A percentile compares a stretch with the other conserved stretches of the same genome.
These are phyloP conservation scores for Mellilla xanthometata DNA, from an alignment of 2,888 invertebrate genomes.

Conservation along the genomic window DNA sequence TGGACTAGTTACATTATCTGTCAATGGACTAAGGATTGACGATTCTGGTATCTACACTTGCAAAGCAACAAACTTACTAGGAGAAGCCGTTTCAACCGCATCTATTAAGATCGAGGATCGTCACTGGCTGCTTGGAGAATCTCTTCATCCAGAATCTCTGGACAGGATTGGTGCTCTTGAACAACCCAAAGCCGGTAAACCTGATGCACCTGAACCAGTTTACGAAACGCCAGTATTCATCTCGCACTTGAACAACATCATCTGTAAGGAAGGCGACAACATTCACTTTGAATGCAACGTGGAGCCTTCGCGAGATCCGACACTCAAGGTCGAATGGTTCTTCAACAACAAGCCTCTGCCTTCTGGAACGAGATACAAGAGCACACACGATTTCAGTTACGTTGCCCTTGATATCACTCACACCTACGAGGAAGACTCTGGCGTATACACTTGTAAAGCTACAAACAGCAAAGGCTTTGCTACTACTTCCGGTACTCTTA, in stretches of 20 bases:
- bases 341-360: conserved; percentile 95
- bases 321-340: conserved; percentile 96
- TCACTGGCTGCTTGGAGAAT: conserved; percentile 93
- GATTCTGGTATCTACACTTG: conserved; percentile 98
- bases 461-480: conserved; percentile 94
- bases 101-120: conserved; percentile 94
- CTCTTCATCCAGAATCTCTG: conserved; percentile 94
- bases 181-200: conserved; percentile 86
- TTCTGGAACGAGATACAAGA: conserved; percentile 94
- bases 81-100: conserved; percentile 96
- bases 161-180: conserved; percentile 94
- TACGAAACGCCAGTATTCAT: conserved; percentile 95
- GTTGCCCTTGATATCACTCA: conserved; percentile 95
- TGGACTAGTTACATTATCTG: conserved; percentile 95
- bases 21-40: conserved; percentile 92
- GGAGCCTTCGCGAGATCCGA: conserved; percentile 95
- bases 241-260: conserved; percentile 94
- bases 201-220: conserved; percentile 88
- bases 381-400: conserved; percentile 97
- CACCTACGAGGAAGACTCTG: conserved; percentile 95
- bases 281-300: conserved; percentile 96
- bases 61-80: conserved; percentile 95
- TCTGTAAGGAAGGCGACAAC: conserved; percentile 93
- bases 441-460: conserved; percentile 94
- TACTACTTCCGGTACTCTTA: conserved; percentile 94